These are phyloP conservation scores for Coreius guichenoti DNA, from an alignment of 2,797 vertebrate species.

Conservation along the genomic window DNA sequence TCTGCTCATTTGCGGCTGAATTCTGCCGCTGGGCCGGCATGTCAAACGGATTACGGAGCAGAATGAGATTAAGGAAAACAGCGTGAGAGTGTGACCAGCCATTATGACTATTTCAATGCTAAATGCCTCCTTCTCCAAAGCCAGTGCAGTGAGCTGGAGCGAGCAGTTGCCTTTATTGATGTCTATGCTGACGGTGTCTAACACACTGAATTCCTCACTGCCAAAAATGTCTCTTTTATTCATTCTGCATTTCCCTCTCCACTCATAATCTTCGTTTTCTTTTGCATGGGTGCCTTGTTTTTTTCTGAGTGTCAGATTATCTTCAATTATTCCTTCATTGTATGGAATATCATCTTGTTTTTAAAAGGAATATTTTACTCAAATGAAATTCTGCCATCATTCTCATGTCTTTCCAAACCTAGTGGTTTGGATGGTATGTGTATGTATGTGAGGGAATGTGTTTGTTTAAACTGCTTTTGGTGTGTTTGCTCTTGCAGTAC, in stretches of 20 bases:
- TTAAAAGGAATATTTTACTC: background rate
- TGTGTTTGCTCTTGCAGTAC: conserved; percentile 2
- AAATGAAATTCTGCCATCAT: background rate
- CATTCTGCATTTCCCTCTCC: background rate
- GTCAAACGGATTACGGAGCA: conserved; percentile 55
- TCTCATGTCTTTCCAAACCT: background rate
- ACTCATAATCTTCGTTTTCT: conserved; percentile 30
- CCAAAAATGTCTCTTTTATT: conserved; percentile 31
- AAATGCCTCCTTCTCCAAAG: conserved; percentile 53
- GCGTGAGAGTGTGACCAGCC: conserved; percentile 54
- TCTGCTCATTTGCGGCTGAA: conserved; percentile 45
- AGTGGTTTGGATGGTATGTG: background rate
- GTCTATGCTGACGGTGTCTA: background rate
- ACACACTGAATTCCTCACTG: background rate
- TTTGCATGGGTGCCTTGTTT: conserved; percentile 2
- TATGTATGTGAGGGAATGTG: background rate
- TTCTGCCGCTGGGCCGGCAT: conserved; percentile 39
- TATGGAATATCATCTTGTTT: background rate
- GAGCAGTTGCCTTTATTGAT: conserved; percentile 4
- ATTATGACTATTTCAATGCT: conserved; percentile 58
- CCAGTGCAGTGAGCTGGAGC: conserved; percentile 30
- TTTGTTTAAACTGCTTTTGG: background rate
- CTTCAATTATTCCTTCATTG: conserved; percentile 32
- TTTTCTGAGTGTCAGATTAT: conserved; percentile 23
- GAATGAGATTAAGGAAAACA: conserved; percentile 59